These are phyloP conservation scores for Vannuccia rotundouncinata DNA, from an alignment of 2,888 invertebrate genomes.

Conservation along the genomic window DNA sequence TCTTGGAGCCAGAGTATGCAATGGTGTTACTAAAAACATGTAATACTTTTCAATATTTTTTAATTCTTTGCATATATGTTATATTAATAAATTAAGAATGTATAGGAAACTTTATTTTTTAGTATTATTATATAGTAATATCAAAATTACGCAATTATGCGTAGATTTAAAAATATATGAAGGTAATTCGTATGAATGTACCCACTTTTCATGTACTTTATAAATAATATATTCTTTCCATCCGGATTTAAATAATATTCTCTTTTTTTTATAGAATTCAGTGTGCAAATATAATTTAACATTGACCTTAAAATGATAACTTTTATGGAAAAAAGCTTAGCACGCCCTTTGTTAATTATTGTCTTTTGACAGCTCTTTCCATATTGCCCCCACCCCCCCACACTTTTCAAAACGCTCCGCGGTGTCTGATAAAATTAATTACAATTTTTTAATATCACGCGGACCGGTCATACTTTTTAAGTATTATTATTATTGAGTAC, in stretches of 20 bases:
- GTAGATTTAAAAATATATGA: not conserved
- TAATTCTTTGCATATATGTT: too few relatives aligned
- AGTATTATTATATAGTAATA: not conserved
- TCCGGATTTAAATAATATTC: not conserved
- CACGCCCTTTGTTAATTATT: not conserved
- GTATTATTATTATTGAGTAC: too few relatives aligned
- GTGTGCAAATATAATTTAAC: not conserved
- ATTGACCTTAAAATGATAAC: not conserved
- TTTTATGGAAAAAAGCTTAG: not conserved
- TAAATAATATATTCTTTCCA: too few relatives aligned
- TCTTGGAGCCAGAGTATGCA: not conserved
- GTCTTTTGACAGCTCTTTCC: not conserved
- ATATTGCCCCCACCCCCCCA: not conserved
- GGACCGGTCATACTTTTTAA: too few relatives aligned
- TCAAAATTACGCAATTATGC: not conserved
- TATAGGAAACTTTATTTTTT: not conserved
- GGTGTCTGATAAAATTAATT: too few relatives aligned
- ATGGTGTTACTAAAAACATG: not conserved
- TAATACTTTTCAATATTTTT: too few relatives aligned
- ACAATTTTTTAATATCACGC: too few relatives aligned
- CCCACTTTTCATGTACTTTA: not conserved
- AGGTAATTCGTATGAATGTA: not conserved
- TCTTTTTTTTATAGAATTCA: not conserved
- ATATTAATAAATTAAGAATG: too few relatives aligned
- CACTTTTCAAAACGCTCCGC: not conserved